Conservation (phyloP, 1,140 invertebrate genomes). For the Camponotus floridanus region DNA sequence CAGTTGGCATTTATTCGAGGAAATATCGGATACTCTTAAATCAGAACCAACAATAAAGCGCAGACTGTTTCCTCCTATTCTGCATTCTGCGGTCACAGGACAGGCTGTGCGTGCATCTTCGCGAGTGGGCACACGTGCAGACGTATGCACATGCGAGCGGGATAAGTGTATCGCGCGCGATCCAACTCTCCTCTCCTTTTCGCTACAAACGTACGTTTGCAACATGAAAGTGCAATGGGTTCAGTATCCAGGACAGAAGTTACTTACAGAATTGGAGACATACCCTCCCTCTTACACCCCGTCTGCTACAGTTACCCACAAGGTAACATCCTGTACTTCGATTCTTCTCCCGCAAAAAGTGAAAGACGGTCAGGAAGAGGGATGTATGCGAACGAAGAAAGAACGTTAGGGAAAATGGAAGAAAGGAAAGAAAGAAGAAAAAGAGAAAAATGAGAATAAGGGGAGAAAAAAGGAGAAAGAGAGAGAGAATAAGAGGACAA, state of each 20-base stretch:
- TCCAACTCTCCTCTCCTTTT: background rate
- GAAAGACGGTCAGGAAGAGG: constrained; percentile 1
- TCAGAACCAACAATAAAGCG: constrained; percentile 11
- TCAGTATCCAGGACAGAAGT: constrained; percentile 35
- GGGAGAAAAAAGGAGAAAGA: background rate
- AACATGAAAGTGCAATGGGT: background rate
- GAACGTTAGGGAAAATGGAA: constrained; percentile 22
- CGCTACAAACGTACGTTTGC: background rate
- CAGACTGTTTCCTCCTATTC: constrained; percentile 11
- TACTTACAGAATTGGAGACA: constrained; percentile 62
- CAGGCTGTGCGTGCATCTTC: background rate
- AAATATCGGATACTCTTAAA: constrained; percentile 28
- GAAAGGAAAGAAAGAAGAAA: constrained; percentile 15
- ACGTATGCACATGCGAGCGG: background rate
- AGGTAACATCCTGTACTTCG: constrained; percentile 5
- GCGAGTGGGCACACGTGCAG: background rate
- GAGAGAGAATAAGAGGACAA: background rate
- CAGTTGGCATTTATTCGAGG: background rate
- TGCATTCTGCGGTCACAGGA: constrained; percentile 10
- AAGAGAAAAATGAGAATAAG: background rate
- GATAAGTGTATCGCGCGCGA: background rate
- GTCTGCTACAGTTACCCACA: background rate
- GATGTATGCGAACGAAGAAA: constrained; percentile 31
- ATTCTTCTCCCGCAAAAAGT: constrained; percentile 40
- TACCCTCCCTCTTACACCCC: background rate